Evolutionary conservation across 2,113 vertebrate genomes (phyloP), one percentile per base, ranked within the genome.

Genomic region (Cyanoramphus novaezelandiae): DNA sequence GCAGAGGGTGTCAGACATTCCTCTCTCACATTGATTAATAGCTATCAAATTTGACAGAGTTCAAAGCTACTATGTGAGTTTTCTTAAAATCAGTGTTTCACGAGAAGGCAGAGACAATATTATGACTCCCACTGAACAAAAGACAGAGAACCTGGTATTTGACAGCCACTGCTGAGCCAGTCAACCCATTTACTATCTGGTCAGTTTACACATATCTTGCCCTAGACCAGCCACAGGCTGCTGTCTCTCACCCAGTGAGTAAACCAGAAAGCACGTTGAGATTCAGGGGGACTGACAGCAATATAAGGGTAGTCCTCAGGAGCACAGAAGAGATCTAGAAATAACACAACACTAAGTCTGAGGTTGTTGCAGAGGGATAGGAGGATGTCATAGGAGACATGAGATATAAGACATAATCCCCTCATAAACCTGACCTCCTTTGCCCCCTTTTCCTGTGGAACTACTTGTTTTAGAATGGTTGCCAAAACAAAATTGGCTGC

Each of bases 1-100:
- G 41, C 60, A 70, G 19, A 33, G 53, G 5, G 41, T 91, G 39
- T 76, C 71, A 92, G 77, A 88, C 47, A 55, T 67, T 87, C 21
- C 46, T 63, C 19, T 78, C 50, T 71, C 70, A 86, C 27, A 1
- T 7, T 71, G 69, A 91, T 62, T 87, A 63, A 60, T 82, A 90
- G 85, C 64, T 93, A 55, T 78, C 84, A 46, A 63, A 47, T 76
- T 90, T 94, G 72, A 90, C 81, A 62, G 24, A 82, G 65, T 87
- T 95, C 90, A 95, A 64, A 79, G 47, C n/a, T 85, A 39, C 28
- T 94, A 31, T 0, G 0, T 18, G 13, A 68, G 16, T 85, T 89
- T 82, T 47, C 17, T 79, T 35, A 68, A 85, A 93, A 94, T 18
- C 3, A 0, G 5, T 43, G 13, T 63, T 63, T 86, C 60, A 29